Evolutionary conservation across 2,888 invertebrate genomes (phyloP).

Genomic region (Drosophila birchii): DNA sequence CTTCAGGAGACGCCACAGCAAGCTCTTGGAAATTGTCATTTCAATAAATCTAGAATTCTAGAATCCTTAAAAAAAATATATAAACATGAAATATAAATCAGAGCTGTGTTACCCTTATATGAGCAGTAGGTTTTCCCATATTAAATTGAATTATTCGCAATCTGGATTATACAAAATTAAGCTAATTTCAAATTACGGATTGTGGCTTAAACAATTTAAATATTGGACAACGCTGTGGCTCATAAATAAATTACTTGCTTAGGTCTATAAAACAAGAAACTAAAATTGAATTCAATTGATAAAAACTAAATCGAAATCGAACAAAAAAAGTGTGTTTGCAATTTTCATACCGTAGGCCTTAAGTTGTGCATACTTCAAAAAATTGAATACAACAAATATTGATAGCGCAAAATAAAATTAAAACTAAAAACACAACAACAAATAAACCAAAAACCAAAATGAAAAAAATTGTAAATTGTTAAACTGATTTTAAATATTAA

Average conservation of each 20-base stretch:
- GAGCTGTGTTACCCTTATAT: conserved; percentile 70
- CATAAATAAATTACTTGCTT: conserved; percentile 56
- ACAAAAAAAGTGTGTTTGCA: conserved; percentile 58
- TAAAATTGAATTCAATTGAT: conserved; percentile 39
- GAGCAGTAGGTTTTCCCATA: conserved; percentile 61
- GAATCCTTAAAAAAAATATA: conserved; percentile 14
- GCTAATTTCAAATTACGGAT: conserved; percentile 3
- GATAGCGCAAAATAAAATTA: conserved; percentile 42
- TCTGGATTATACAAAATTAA: conserved; percentile 13
- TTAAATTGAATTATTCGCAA: conserved; percentile 51
- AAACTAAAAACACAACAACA: neutral
- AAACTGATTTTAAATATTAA: conserved; percentile 79
- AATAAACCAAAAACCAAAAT: conserved; percentile 16
- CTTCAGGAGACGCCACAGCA: conserved; percentile 28
- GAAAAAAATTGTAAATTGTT: conserved; percentile 74
- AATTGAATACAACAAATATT: conserved; percentile 30
- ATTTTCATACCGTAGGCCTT: conserved; percentile 74
- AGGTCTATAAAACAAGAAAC: conserved; percentile 19
- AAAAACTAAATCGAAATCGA: conserved; percentile 18
- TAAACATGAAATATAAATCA: conserved; percentile 51
- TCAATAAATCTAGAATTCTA: conserved; percentile 39
- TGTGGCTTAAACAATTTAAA: conserved; percentile 50
- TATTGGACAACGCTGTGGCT: conserved; percentile 39
- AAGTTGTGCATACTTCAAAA: conserved; percentile 72
- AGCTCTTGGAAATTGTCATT: conserved; percentile 65